A percentile compares a stretch with the other conserved stretches of the same genome.
Conservation (phyloP, 2,888 invertebrate genomes). For the Himalopsyche kuldschensis region DNA sequence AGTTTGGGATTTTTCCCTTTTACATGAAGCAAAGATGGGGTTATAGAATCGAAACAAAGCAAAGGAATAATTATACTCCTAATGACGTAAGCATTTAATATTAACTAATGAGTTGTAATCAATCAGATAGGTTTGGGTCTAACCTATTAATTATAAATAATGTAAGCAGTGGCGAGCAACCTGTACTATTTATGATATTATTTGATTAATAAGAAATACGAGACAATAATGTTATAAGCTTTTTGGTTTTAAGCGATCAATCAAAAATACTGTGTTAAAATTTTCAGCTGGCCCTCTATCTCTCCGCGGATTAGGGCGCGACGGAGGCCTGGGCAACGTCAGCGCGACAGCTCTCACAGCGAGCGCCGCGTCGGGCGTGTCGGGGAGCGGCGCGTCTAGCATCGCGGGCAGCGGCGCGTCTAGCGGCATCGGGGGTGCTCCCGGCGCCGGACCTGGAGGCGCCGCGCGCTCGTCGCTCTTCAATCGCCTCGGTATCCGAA, state of each 20-base stretch:
- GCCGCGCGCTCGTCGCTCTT: slow-evolving; percentile 63
- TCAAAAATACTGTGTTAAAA: not conserved
- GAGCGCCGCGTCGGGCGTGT: slow-evolving; percentile 47
- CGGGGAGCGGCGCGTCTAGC: slow-evolving; percentile 53
- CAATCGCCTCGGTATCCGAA: slow-evolving; percentile 84
- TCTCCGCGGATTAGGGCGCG: slow-evolving; percentile 41
- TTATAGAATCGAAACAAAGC: too few relatives aligned
- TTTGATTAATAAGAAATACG: too few relatives aligned
- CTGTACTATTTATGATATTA: too few relatives aligned
- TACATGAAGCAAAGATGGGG: too few relatives aligned
- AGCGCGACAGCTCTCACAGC: slow-evolving; percentile 51
- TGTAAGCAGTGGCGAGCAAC: too few relatives aligned
- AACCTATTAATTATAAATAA: too few relatives aligned
- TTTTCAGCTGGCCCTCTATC: slow-evolving; percentile 32
- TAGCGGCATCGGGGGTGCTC: slow-evolving; percentile 47
- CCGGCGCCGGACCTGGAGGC: slow-evolving; percentile 57
- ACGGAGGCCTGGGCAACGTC: slow-evolving; percentile 45
- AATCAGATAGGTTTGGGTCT: too few relatives aligned
- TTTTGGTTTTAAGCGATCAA: not conserved
- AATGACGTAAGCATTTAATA: too few relatives aligned
- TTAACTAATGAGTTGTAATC: too few relatives aligned
- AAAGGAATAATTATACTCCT: too few relatives aligned
- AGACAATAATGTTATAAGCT: too few relatives aligned
- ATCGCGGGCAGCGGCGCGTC: slow-evolving; percentile 47
- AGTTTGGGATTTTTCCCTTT: too few relatives aligned